A percentile compares a stretch with the other conserved stretches of the same genome.
phyloP scores from a whole-genome alignment of 2,888 invertebrate genomes.

The Noctua comes region DNA sequence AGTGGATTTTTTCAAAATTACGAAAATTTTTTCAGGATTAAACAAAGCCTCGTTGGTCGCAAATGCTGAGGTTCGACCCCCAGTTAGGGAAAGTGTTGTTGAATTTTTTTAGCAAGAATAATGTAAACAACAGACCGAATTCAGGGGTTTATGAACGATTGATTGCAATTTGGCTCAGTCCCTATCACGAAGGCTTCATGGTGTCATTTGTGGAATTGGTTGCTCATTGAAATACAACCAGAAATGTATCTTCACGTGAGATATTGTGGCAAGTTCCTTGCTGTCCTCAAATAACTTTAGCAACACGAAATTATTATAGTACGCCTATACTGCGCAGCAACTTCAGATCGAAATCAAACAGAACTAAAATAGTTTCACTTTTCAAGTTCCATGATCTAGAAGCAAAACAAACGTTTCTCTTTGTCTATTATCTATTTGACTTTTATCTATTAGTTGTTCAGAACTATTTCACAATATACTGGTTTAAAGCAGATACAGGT shows the following conservation, averaged over 20 bases:
- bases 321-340: background rate
- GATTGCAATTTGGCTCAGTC: background rate
- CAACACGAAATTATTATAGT: background rate
- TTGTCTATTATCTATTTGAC: too few relatives aligned
- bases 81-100: background rate
- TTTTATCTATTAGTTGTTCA: conserved; percentile 9
- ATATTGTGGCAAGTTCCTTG: background rate
- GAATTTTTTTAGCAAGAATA: background rate
- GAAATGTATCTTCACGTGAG: background rate
- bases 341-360: background rate
- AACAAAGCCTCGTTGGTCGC: background rate
- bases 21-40: background rate
- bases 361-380: conserved; percentile 5
- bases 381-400: background rate
- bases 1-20: conserved; percentile 59
- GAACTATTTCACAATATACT: background rate
- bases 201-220: background rate
- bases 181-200: background rate
- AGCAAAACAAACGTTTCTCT: background rate
- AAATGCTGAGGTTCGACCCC: background rate
- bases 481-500: conserved; percentile 11
- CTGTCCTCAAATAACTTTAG: background rate
- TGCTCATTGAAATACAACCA: background rate
- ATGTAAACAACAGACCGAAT: background rate
- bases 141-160: background rate